A percentile compares a stretch with the other conserved stretches of the same genome.
Evolutionary conservation across 2,797 vertebrate species (phyloP).

Genomic region (Alcedo quadribrachys): DNA sequence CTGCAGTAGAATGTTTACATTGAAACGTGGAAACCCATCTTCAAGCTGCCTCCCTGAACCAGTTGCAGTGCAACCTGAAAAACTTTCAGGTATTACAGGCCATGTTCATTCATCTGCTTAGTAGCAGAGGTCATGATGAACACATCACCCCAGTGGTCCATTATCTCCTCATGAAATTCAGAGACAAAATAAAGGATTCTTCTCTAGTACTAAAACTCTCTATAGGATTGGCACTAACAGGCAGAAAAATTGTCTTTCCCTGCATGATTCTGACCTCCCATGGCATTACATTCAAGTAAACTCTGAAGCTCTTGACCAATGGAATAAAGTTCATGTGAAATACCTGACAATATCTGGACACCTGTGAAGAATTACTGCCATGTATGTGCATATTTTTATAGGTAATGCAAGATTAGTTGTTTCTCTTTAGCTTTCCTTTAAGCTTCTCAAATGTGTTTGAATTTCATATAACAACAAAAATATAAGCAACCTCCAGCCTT

Average conservation of each 20-base stretch:
- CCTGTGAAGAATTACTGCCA: not conserved
- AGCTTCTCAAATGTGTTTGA: not conserved
- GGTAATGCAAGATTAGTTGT: not conserved
- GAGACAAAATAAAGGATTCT: conserved; percentile 56
- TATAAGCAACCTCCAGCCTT: not conserved
- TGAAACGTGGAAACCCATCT: not conserved
- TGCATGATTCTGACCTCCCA: conserved; percentile 55
- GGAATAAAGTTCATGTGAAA: conserved; percentile 25
- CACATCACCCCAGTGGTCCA: conserved; percentile 34
- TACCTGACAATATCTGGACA: not conserved
- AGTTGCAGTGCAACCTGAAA: not conserved
- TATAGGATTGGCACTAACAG: conserved; percentile 17
- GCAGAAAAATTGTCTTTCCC: conserved; percentile 50
- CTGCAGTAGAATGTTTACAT: not conserved
- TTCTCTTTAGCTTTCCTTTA: not conserved
- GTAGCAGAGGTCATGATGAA: conserved; percentile 51
- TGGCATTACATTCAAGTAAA: not conserved
- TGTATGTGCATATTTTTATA: not conserved
- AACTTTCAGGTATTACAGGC: conserved; percentile 3
- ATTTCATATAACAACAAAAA: not conserved
- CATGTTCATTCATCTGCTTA: conserved; percentile 46
- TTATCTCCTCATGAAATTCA: conserved; percentile 65
- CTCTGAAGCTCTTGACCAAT: conserved; percentile 40
- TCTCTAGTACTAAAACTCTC: conserved; percentile 29
- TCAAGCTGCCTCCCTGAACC: not conserved